phyloP scores from a whole-genome alignment of 2,113 vertebrate species.

The Pristiophorus japonicus region DNA sequence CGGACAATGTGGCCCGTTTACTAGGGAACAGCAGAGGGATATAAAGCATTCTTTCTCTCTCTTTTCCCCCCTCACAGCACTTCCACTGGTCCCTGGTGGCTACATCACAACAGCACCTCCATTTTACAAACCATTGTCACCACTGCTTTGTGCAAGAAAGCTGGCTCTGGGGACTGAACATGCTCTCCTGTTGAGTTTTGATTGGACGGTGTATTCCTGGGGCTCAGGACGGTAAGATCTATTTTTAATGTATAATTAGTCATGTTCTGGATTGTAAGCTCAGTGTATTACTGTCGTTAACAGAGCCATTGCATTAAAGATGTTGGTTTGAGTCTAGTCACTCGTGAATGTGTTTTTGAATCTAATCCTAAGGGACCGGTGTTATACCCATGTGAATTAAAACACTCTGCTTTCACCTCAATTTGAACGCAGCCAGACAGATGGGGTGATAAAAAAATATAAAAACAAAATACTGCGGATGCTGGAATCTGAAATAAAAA shows the following conservation, averaged over 20 bases:
- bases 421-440: not conserved
- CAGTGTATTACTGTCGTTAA: not conserved
- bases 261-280: not conserved
- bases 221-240: conserved; percentile 72
- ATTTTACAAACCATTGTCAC: conserved; percentile 57
- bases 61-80: conserved; percentile 22
- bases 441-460: no score
- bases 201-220: conserved; percentile 71
- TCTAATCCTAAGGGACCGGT: not conserved
- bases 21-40: not conserved
- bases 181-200: conserved; percentile 57
- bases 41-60: not conserved
- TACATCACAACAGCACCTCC: conserved; percentile 61
- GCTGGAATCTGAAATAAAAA: no score
- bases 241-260: not conserved
- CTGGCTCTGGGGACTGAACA: conserved; percentile 72
- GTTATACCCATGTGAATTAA: not conserved
- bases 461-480: no score
- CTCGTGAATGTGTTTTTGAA: not conserved
- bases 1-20: no score
- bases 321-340: not conserved
- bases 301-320: not conserved
- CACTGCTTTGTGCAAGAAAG: conserved; percentile 54
- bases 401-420: not conserved
- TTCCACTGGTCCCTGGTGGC: conserved; percentile 72